phyloP scores from a whole-genome alignment of 2,797 vertebrate genomes.

The Macropodus opercularis region DNA sequence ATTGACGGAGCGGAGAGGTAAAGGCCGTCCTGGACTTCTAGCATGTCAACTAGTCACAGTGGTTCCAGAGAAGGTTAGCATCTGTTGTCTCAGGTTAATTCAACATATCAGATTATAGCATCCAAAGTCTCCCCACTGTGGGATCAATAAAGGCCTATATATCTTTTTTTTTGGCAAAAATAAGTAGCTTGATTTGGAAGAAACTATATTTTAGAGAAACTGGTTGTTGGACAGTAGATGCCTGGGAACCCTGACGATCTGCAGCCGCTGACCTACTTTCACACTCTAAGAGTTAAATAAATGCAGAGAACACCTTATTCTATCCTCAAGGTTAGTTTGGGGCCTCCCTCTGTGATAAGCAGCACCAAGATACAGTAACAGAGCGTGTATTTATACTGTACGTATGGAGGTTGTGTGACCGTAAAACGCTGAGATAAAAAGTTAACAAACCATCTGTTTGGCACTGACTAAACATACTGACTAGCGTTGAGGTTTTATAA shows the following conservation, averaged over 20 bases:
- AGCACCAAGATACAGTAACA: too few species aligned
- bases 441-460: conserved; percentile 56
- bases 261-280: conserved; percentile 35
- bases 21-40: too few species aligned
- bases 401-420: conserved; percentile 28
- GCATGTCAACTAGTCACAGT: too few species aligned
- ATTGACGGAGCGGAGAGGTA: too few species aligned
- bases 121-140: too few species aligned
- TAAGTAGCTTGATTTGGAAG: neutral
- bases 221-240: neutral
- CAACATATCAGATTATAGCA: too few species aligned
- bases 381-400: conserved; percentile 38
- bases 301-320: conserved; percentile 36
- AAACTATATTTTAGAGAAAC: neutral
- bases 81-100: too few species aligned
- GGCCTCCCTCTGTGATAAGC: conserved; percentile 45
- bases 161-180: neutral
- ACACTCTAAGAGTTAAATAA: conserved; percentile 54
- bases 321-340: conserved; percentile 21
- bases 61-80: too few species aligned
- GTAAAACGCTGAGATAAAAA: conserved; percentile 14
- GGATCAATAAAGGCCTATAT: neutral
- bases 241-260: conserved; percentile 29
- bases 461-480: conserved; percentile 11
- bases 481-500: conserved; percentile 12